Conservation (phyloP, 2,888 invertebrate genomes). For the Torymus auratus region DNA sequence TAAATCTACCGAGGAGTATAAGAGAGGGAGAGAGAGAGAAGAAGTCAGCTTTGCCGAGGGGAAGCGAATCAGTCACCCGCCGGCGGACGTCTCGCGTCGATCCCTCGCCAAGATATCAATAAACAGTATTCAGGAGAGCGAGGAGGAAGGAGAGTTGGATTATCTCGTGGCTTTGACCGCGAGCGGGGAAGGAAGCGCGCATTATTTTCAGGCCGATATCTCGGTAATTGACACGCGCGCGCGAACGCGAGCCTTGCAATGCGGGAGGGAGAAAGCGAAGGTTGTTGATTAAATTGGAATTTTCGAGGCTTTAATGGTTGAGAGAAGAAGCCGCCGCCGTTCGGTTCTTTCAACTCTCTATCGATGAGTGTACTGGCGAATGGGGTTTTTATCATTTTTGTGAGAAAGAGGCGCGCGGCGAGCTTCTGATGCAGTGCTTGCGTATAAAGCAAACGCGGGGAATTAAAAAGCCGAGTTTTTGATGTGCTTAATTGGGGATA, state of each 20-base stretch:
- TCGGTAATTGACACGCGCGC: slow-evolving; percentile 53
- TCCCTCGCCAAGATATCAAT: slow-evolving; percentile 48
- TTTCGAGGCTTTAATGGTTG: slow-evolving; percentile 43
- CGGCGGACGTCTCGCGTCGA: slow-evolving; percentile 46
- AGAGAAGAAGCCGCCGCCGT: too few relatives aligned
- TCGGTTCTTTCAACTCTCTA: too few relatives aligned
- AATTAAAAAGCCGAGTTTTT: too few relatives aligned
- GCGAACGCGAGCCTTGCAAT: slow-evolving; percentile 35
- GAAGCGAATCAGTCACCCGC: slow-evolving; percentile 54
- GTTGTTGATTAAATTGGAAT: slow-evolving; percentile 54
- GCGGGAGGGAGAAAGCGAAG: slow-evolving; percentile 8
- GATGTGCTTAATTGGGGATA: too few relatives aligned
- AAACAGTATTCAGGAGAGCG: slow-evolving; percentile 23
- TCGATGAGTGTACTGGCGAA: too few relatives aligned
- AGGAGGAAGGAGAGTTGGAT: slow-evolving; percentile 5
- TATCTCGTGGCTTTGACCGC: slow-evolving; percentile 30
- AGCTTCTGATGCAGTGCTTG: too few relatives aligned
- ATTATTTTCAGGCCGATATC: slow-evolving; percentile 45
- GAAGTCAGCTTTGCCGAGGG: neutral
- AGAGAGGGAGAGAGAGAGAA: slow-evolving; percentile 19
- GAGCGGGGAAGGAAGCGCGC: slow-evolving; percentile 31
- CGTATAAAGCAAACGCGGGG: too few relatives aligned
- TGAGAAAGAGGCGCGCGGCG: too few relatives aligned
- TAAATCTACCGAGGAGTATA: slow-evolving; percentile 38
- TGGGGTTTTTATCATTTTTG: too few relatives aligned